A percentile compares a stretch with the other conserved stretches of the same genome.
Conservation (phyloP, 2,797 vertebrate genomes). For the Artibeus jamaicensis region DNA sequence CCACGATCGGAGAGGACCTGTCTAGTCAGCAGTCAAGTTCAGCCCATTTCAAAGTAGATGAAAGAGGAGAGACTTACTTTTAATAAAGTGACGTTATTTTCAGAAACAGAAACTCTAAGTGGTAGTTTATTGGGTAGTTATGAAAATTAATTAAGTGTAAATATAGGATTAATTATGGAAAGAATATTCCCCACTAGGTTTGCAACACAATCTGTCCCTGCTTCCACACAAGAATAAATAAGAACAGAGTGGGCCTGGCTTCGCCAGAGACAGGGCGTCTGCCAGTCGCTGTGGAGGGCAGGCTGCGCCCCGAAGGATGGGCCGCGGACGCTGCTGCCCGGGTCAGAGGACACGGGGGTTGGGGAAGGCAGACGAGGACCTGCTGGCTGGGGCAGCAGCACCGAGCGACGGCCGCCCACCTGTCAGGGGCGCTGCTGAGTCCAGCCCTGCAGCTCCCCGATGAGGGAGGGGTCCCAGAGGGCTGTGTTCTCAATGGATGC, state of each 20-base stretch:
- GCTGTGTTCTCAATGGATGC: too few relatives aligned
- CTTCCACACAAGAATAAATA: background rate
- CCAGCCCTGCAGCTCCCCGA: background rate
- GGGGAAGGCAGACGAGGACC: rapidly evolving
- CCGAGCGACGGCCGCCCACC: too few relatives aligned
- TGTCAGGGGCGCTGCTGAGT: background rate
- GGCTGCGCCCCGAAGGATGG: too few relatives aligned
- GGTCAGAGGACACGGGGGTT: rapidly evolving
- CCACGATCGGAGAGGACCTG: background rate
- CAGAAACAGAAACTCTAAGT: background rate
- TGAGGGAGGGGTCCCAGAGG: background rate
- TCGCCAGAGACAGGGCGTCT: background rate
- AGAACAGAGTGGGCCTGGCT: background rate
- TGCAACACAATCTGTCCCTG: background rate
- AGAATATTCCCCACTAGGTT: background rate
- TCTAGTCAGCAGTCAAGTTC: background rate
- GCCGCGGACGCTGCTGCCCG: background rate
- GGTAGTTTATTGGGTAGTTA: background rate
- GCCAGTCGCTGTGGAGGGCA: rapidly evolving
- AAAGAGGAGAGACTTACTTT: background rate
- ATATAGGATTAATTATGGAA: background rate
- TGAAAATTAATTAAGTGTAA: background rate
- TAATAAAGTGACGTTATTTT: background rate
- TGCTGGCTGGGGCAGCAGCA: background rate
- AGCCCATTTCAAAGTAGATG: background rate